Evolutionary conservation across 2,113 vertebrate species (phyloP), one percentile per base, ranked within the genome.

Genomic region (Labrus mixtus): DNA sequence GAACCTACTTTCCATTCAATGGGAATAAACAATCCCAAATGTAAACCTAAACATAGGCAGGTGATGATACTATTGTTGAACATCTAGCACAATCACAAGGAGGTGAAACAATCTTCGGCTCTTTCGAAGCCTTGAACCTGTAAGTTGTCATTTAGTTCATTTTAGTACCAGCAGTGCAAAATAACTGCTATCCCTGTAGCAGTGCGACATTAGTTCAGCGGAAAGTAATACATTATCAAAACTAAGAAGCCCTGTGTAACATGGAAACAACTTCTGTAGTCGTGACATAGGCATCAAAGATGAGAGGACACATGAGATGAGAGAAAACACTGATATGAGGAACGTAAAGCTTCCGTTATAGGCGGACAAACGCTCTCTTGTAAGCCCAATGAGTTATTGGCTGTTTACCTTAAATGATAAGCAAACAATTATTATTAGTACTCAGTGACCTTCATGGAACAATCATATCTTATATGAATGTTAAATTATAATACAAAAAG

Each of bases 41-140:
- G 85, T 89, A 88, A 90, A 85, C 78, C 73, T 73, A 81, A 70
- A 70, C 58, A 70, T 53, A 50, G 62, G 12, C 57, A n/a, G 45
- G 37, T 54, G 46, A 84, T 55, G 56, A 8, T 12, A 58, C 7
- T 51, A 33, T 6, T 33, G 29, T 33, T 33, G 29, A 33, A 39
- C 15, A 46, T 39, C 17, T 17, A 58, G n/a, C 45, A 48, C 56
- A 22, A 53, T 39, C 53, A 39, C 54, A 61, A 1, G 59, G 48
- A 43, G 6, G 55, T 7, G 45, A 41, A 5, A 7, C 22, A 70
- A 50, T 37, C 1, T 8, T 17, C 19, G 59, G 29, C 61, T 73
- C 68, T 61, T 15, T 45, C 2, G 15, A 45, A 78, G 33, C 45
- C n/a, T 23, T 15, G 25, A 62, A 73, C 37, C n/a, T 33, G 10